phyloP scores from a whole-genome alignment of 1,140 invertebrate species.

The Scaptomyza montana region DNA sequence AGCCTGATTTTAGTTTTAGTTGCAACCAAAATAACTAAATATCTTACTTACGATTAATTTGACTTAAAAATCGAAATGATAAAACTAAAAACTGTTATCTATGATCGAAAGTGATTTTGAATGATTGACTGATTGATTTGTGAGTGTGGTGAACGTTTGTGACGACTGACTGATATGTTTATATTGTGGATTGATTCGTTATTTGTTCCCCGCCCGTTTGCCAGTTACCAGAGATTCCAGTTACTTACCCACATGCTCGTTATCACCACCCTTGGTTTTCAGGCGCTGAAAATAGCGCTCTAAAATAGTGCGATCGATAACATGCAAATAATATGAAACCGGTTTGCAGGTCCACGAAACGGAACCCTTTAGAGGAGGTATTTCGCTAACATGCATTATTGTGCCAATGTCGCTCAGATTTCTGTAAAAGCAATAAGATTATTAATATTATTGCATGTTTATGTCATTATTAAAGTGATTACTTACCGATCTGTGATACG shows the following conservation, averaged over 20 bases:
- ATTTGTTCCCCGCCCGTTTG: constrained; percentile 5
- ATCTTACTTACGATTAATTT: too few species aligned
- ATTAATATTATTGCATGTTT: not conserved
- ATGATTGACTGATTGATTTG: constrained; percentile 25
- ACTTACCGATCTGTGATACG: constrained; percentile 96
- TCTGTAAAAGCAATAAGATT: constrained; percentile 59
- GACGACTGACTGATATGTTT: not conserved
- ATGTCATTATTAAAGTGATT: constrained; percentile 45
- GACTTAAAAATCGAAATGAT: too few species aligned
- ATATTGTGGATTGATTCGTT: constrained; percentile 12
- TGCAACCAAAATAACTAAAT: too few species aligned
- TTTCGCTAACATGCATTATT: constrained; percentile 98
- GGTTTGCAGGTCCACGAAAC: constrained; percentile 99
- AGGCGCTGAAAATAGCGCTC: constrained; percentile 97
- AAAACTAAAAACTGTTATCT: not conserved
- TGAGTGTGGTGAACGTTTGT: constrained; percentile 13
- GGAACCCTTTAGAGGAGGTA: constrained; percentile 96
- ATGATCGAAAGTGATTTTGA: constrained; percentile 19
- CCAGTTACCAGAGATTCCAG: not conserved
- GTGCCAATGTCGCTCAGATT: constrained; percentile 96
- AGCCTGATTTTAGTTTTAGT: too few species aligned
- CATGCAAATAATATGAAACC: constrained; percentile 98
- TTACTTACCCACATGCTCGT: constrained; percentile 81
- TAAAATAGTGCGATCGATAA: constrained; percentile 97
- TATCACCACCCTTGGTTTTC: constrained; percentile 92